Base-by-base conservation (phyloP, 53 echinoderm and acorn worm species). In the Actinopyga echinites region DNA sequence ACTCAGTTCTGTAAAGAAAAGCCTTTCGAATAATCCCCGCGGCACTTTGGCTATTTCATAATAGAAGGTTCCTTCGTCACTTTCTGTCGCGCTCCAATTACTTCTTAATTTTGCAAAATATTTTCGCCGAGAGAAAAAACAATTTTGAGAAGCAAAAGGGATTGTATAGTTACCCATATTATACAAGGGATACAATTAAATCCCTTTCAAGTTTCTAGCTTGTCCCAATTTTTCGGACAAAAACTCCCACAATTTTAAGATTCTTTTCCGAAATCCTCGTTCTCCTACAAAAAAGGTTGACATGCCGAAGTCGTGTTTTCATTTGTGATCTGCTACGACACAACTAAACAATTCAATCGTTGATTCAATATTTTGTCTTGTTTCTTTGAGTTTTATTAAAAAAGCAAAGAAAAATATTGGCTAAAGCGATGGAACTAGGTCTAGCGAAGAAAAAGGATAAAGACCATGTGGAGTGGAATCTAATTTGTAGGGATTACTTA, bases 61-160 rank as follows among this genome's bases (percentile, higher is more conserved):
- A 49, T 49, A 49, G 49, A 49, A 49, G 15, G 49, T 49, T 17
- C 49, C 13, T 49, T 49, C 49, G 49, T 49, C 49, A 49, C 49
- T 49, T 49, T 15, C 49, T 49, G 49, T 49, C 49, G 49, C 17
- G 49, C 49, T 49, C 49, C 49, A 49, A 49, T 49, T 49, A 49
- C 30, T 68, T 34, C 23, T 68, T 32, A 30, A 30, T 35, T 34
- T 32, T 68, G 68, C 68, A 30, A 68, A 68, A 68, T 68, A 68
- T 68, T 68, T 68, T 68, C 68, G 68, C 68, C 68, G 32, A 68
- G 37, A 68, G 68, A 68, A 68, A 68, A 68, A 68, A 68, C 68
- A 32, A 33, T 68, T 68, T 68, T 68, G 68, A 68, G 68, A 68
- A 68, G 68, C 30, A 68, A 68, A 68, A 68, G 68, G 35, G 20